Conservation (phyloP, 1,140 invertebrate genomes). For the Gyrodactylus bullatarudis region DNA sequence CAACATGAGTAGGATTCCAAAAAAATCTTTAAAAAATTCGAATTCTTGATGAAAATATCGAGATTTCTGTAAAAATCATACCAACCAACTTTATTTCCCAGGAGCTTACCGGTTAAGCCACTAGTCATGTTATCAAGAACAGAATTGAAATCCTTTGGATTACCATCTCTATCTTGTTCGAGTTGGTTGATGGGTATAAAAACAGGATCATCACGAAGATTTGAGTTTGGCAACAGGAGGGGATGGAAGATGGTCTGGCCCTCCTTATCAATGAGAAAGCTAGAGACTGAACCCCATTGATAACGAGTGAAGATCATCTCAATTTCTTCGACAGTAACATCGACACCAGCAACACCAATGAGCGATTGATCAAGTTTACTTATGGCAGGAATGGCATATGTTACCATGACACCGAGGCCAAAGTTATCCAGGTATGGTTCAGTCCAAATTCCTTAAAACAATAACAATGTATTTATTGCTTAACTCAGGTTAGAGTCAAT, state of each 20-base stretch:
- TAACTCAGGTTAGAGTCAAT: no score
- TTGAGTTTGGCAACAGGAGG: constrained; percentile 18
- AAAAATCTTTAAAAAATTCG: no score
- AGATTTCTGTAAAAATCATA: no score
- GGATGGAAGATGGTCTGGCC: constrained; percentile 22
- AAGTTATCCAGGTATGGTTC: constrained; percentile 21
- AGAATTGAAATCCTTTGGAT: constrained; percentile 15
- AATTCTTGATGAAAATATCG: no score
- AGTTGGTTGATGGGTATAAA: constrained; percentile 20
- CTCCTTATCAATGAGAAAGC: constrained; percentile 21
- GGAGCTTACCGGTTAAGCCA: constrained; percentile 14
- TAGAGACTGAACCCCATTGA: constrained; percentile 21
- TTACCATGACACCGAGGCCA: constrained; percentile 20
- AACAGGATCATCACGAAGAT: constrained; percentile 21
- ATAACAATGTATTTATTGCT: no score
- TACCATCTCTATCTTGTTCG: constrained; percentile 17
- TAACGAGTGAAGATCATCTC: constrained; percentile 20
- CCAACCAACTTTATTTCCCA: no score
- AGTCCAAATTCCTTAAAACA: constrained; percentile 21
- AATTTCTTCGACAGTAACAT: constrained; percentile 22
- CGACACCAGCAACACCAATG: constrained; percentile 21
- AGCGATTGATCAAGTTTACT: constrained; percentile 14
- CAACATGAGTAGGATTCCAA: no score
- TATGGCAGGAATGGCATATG: constrained; percentile 19
- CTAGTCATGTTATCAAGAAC: constrained; percentile 16